Percentiles rank a stretch among this genome's conserved stretches.
These are phyloP conservation scores for Drosophila picticornis DNA, from an alignment of 2,888 invertebrate species.

Conservation along the genomic window DNA sequence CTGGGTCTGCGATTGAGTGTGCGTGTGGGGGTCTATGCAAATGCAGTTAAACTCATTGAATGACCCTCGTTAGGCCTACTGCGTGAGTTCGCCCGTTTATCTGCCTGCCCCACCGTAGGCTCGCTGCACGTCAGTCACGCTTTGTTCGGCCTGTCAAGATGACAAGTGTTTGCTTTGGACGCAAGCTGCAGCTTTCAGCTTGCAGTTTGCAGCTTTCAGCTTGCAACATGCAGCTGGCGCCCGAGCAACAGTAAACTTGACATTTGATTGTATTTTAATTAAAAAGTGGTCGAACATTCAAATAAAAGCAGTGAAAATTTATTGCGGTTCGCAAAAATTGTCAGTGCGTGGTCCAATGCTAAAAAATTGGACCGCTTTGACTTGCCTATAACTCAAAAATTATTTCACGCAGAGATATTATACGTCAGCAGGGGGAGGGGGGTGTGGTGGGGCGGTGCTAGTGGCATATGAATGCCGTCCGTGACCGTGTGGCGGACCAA, in stretches of 20 bases:
- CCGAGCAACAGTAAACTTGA: conserved; percentile 74
- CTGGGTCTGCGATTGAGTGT: not conserved
- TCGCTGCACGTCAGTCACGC: conserved; percentile 71
- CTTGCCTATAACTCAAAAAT: conserved; percentile 69
- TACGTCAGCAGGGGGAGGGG: conserved; percentile 22
- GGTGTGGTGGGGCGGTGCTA: conserved; percentile 18
- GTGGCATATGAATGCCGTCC: conserved; percentile 62
- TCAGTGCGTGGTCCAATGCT: conserved; percentile 69
- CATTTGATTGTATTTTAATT: conserved; percentile 82
- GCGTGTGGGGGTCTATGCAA: conserved; percentile 70
- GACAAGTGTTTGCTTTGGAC: conserved; percentile 79
- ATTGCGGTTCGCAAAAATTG: conserved; percentile 58
- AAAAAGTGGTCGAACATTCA: conserved; percentile 66
- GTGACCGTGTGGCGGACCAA: conserved; percentile 74
- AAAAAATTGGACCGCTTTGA: conserved; percentile 43
- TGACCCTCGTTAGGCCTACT: conserved; percentile 76
- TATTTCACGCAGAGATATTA: conserved; percentile 75
- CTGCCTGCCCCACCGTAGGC: conserved; percentile 17
- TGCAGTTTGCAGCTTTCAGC: conserved; percentile 24
- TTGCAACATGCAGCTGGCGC: conserved; percentile 69
- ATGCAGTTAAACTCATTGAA: conserved; percentile 72
- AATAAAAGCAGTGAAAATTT: conserved; percentile 64
- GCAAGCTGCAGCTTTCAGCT: conserved; percentile 32
- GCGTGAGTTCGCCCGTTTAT: conserved; percentile 44
- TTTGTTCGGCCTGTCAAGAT: conserved; percentile 81